Base-by-base conservation (phyloP, 2,113 vertebrate genomes). In the Sinocyclocheilus grahami region DNA sequence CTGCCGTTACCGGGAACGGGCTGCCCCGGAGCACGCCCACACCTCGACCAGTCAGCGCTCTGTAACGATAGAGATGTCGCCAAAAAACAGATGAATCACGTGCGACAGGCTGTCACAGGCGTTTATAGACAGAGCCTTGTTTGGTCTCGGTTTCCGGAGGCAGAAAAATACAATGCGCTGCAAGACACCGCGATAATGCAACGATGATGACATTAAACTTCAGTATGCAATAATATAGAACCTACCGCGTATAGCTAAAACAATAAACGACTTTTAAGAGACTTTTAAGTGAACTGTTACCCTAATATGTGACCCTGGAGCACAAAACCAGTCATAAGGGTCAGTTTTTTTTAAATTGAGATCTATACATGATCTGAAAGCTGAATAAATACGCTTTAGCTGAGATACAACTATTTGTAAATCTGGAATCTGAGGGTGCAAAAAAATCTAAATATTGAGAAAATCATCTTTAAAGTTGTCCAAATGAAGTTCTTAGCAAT, bases 131-230 rank as follows among this genome's bases (percentile, higher is more conserved):
- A 42, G 24, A 16, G 4, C 88, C 83, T 78, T 89, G 48, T 89
- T 85, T 89, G 82, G 86, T 46, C 7, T 30, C 13, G n/a, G 78
- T 63, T 82, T 81, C 88, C 88, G 88, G 82, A 71, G 86, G 22
- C 39, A 51, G 22, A 60, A 30, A 11, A n/a, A 37, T 20, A 71
- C 27, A 69, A 33, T 33, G 55, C 53, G 16, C 18, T 58, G 16
- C 53, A 58, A 58, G 13, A 16, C 4, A 5, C 14, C 5, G 5
- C 5, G 18, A 58, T 7, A 16, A 16, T 16, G 51, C 51, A 48
- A 0, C 12, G 13, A 16, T 16, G 10, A 24, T 24, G 60, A 63
- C n/a, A 18, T 55, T 55, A 18, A 55, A 2, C 51, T 55, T 55
- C 0, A 18, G 4, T 18, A 7, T 18, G 53, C 53, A 18, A 55